Evolutionary conservation across 2,113 vertebrate genomes (phyloP), one percentile per base, ranked within the genome.

Genomic region (Cololabis saira): DNA sequence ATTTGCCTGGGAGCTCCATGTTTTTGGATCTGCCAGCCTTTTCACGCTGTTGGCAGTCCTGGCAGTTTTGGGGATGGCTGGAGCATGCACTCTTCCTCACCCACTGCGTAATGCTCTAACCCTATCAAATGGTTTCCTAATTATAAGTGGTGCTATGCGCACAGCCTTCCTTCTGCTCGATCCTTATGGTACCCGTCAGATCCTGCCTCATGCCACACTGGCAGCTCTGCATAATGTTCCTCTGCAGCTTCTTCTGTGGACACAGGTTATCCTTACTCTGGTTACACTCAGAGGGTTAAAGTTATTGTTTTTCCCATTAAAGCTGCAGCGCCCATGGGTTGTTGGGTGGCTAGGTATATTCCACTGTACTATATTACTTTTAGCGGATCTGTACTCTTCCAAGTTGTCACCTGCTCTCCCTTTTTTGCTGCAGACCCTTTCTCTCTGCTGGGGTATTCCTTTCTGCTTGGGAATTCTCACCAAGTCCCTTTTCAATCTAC

Each of bases 1-100:
- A 56, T 93, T 95, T 54, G 80, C 94, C 58, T 97, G 95, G 96
- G 94, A 95, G 22, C 84, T 95, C 37, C 96, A 97, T 1, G 86
- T 97, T 42, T 97, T 94, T 0, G 95, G 95, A 33, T 83, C 78
- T 16, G 94, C 94, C 0, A 44, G 91, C 37, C 81, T 95, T 45
- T 95, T 94, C 70, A 77, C 91, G 56, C 63, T 95, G 61, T 84
- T 95, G 66, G 82, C 87, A 0, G 84, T 92, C 43, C 75, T 94
- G 79, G 90, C 92, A 19, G 73, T 90, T 14, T 78, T 92, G 0
- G 90, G 93, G 19, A 53, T 93, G 70, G 87, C 70, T 0, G 79
- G 91, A 21, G 81, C 73, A 3, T 55, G 83, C 0, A 80, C 86
- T 50, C 84, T 93, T 12, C 85, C 61, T 24, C 76, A 82, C 8